Base-by-base conservation (phyloP, 2,797 vertebrate genomes). In the Rhinogobio ventralis region DNA sequence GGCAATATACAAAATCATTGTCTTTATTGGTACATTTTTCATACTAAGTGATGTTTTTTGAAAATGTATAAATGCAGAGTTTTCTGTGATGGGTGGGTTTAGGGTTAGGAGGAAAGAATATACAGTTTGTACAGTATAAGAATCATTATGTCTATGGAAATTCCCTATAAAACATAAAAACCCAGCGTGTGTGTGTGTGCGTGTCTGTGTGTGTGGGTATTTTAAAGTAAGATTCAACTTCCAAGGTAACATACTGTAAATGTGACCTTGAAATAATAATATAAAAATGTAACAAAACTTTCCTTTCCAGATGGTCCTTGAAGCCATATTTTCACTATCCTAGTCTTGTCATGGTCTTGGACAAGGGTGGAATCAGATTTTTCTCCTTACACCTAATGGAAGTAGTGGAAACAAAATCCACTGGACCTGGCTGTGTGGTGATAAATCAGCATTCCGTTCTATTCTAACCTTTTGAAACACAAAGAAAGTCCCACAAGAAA, bases 401-500 rank as follows among this genome's bases (percentile, higher is more conserved):
- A 73, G 17, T 20, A 51, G 25, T 74, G 17, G 17, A 33, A 9
- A 71, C 13, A 28, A 75, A 75, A 19, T 75, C 30, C 2, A 57
- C 19, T 53, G 7, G 11, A 55, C 30, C 2, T 55, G 30, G 33
- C 8, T n/a, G 51, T 36, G 10, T 36, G 30, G 11, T 39, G 11
- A 75, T 75, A 13, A 55, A 33, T 67, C 30, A 75, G 36, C 11
- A 76, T 76, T 39, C 7, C 39, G 23, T 39, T 57, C 13, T 57
- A 33, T 17, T 55, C 51, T 55, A 76, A 57, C 51, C 51, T 57
- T 57, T 53, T 39, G 33, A 76, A 57, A 55, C 30, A 53, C 17
- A 76, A 39, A 17, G 23, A 42, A 39, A 39, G 51, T 57, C 72
- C 30, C 30, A 23, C 49, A 75, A 75, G 49, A 75, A 75, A 57